phyloP scores from a whole-genome alignment of 2,113 vertebrate genomes.

The Triplophysa tibetana region DNA sequence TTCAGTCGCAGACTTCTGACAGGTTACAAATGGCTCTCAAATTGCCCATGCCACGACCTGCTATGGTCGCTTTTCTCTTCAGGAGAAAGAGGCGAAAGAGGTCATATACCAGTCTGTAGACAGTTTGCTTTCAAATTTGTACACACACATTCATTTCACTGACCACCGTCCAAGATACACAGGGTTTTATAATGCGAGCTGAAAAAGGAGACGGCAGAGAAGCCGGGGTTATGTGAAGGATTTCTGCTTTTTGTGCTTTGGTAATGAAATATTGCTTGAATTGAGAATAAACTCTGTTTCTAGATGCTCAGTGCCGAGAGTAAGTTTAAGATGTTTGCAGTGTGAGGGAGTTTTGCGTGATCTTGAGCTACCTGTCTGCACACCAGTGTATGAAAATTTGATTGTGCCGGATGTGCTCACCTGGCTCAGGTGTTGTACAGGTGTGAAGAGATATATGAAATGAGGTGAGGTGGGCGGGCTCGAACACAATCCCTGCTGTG shows the following conservation, averaged over 20 bases:
- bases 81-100: slow-evolving; percentile 2
- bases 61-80: slow-evolving; percentile 30
- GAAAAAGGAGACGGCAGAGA: slow-evolving; percentile 31
- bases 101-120: slow-evolving; percentile 49
- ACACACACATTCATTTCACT: slow-evolving; percentile 14
- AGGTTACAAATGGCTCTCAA: slow-evolving; percentile 26
- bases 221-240: slow-evolving; percentile 13
- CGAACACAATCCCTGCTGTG: slow-evolving; percentile 18
- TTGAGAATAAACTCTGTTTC: slow-evolving; percentile 25
- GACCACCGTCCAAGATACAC: slow-evolving; percentile 19
- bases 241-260: slow-evolving; percentile 31
- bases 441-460: slow-evolving; percentile 32
- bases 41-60: not conserved
- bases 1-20: slow-evolving; percentile 32
- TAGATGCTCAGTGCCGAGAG: not conserved
- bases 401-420: slow-evolving; percentile 14
- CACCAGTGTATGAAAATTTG: not conserved
- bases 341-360: not conserved
- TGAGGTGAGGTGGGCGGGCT: slow-evolving; percentile 43
- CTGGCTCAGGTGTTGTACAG: slow-evolving; percentile 28
- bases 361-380: slow-evolving; percentile 3
- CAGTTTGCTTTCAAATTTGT: slow-evolving; percentile 41
- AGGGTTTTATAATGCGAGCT: slow-evolving; percentile 17
- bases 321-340: not conserved
- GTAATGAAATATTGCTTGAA: slow-evolving; percentile 19